These are phyloP conservation scores for Crocodylus rhombifer DNA, from an alignment of 2,797 vertebrate genomes.

Conservation along the genomic window DNA sequence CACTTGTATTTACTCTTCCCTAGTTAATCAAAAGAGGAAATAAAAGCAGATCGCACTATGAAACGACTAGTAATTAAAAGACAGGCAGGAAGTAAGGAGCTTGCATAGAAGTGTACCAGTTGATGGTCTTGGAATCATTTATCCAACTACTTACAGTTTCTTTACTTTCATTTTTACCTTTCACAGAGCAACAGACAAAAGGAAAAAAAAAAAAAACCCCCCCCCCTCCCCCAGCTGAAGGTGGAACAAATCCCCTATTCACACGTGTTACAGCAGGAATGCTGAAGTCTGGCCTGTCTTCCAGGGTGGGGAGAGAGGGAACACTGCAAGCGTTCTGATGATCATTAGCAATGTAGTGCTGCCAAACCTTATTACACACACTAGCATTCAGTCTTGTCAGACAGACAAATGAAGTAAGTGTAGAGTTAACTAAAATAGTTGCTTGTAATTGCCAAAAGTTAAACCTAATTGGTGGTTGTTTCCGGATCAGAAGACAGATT, in stretches of 20 bases:
- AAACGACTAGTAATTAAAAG: background rate
- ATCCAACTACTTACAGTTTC: background rate
- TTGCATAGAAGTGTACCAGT: background rate
- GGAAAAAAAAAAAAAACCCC: background rate
- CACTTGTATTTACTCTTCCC: background rate
- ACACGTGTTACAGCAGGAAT: background rate
- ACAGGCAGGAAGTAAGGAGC: fast-evolving
- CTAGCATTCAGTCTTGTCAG: constrained; percentile 51
- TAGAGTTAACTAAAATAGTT: constrained; percentile 61
- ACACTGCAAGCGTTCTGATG: background rate
- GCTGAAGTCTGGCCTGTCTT: background rate
- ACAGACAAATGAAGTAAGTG: constrained; percentile 37
- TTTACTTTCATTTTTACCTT: background rate
- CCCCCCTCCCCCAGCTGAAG: background rate
- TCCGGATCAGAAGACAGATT: constrained; percentile 36
- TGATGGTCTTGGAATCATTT: background rate
- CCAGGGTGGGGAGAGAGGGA: background rate
- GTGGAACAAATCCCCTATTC: background rate
- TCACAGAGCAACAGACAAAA: background rate
- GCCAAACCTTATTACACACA: constrained; percentile 44
- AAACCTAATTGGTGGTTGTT: constrained; percentile 53
- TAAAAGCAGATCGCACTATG: background rate
- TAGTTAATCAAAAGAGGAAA: background rate
- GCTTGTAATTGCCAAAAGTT: constrained; percentile 60
- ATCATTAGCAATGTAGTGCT: constrained; percentile 15